Percentiles rank a stretch among this genome's conserved stretches.
phyloP scores from a whole-genome alignment of 2,113 vertebrate species.

The Oncorhynchus mykiss region DNA sequence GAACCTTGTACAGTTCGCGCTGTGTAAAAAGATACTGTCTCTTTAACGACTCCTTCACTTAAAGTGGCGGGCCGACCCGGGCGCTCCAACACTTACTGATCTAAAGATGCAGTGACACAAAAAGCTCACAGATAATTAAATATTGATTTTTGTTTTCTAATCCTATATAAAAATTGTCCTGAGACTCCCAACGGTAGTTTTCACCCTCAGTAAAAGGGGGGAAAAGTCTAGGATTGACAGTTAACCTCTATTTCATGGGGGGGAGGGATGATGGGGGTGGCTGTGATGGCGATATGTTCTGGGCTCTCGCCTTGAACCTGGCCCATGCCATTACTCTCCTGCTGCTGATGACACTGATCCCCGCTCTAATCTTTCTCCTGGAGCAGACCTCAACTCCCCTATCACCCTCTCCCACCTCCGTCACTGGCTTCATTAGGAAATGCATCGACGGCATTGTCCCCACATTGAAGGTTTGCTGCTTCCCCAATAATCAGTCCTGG shows the following conservation, averaged over 20 bases:
- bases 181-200: slow-evolving; percentile 97
- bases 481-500: too few species aligned
- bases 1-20: slow-evolving; percentile 74
- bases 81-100: slow-evolving; percentile 82
- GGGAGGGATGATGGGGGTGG: slow-evolving; percentile 27
- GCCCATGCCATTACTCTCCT: slow-evolving; percentile 73
- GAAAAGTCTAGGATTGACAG: slow-evolving; percentile 78
- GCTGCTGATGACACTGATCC: slow-evolving; percentile 76
- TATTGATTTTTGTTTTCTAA: slow-evolving; percentile 99
- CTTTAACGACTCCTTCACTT: slow-evolving; percentile 87
- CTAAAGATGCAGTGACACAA: slow-evolving; percentile 99
- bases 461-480: too few species aligned
- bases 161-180: slow-evolving; percentile 99
- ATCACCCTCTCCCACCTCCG: slow-evolving; percentile 15
- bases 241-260: slow-evolving; percentile 83
- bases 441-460: too few species aligned
- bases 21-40: slow-evolving; percentile 64
- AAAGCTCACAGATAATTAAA: slow-evolving; percentile 99
- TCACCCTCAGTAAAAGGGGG: slow-evolving; percentile 84
- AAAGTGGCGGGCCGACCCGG: slow-evolving; percentile 71
- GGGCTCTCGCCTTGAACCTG: slow-evolving; percentile 77
- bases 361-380: slow-evolving; percentile 75
- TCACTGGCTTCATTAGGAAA: neutral
- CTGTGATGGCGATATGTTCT: slow-evolving; percentile 68
- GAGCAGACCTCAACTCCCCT: slow-evolving; percentile 28